A percentile compares a stretch with the other conserved stretches of the same genome.
These are phyloP conservation scores for Myodes glareolus DNA, from an alignment of 2,113 vertebrate species.

Conservation along the genomic window DNA sequence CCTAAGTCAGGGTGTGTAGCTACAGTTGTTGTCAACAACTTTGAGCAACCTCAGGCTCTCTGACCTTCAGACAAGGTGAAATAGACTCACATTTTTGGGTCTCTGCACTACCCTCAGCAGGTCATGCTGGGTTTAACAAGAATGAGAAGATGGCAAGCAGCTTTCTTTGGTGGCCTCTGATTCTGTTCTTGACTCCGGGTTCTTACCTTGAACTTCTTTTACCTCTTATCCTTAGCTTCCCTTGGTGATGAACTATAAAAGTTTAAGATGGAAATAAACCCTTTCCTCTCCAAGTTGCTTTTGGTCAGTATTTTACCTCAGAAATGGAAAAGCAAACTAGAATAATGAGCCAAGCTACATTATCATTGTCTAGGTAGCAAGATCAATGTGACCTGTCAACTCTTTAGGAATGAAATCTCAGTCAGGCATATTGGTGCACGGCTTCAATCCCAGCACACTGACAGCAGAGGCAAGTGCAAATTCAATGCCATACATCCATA, in stretches of 20 bases:
- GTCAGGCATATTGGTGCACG: background rate
- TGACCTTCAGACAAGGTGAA: too few relatives aligned
- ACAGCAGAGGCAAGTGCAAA: background rate
- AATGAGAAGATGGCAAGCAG: background rate
- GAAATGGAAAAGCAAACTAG: background rate
- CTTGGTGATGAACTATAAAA: background rate
- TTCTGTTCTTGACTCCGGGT: background rate
- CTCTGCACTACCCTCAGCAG: background rate
- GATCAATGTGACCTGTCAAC: background rate
- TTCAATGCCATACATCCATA: too few relatives aligned
- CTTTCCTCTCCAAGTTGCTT: background rate
- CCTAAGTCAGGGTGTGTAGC: too few relatives aligned
- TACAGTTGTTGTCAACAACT: too few relatives aligned
- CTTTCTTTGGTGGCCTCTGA: background rate
- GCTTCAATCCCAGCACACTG: background rate
- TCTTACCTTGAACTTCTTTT: background rate
- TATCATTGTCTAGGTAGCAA: too few relatives aligned
- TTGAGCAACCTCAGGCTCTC: too few relatives aligned
- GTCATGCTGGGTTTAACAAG: background rate
- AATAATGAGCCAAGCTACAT: background rate
- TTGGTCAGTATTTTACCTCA: background rate
- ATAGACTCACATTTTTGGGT: too few relatives aligned
- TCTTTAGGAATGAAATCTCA: background rate
- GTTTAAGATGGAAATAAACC: background rate
- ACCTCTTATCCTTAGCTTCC: background rate